phyloP scores from a whole-genome alignment of 2,113 vertebrate genomes.

The Labrus mixtus region DNA sequence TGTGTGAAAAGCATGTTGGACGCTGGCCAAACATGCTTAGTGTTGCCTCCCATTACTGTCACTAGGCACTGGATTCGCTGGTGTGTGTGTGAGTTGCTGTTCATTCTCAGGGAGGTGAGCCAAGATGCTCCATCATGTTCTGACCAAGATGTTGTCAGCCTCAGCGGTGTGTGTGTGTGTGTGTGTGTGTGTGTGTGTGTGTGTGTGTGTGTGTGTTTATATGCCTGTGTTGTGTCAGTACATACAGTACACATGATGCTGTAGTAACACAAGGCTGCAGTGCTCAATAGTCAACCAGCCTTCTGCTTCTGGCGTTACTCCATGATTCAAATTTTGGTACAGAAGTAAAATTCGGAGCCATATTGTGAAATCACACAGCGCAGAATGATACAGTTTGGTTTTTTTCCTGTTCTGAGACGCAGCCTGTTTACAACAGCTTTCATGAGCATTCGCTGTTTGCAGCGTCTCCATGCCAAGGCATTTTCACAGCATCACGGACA shows the following conservation, averaged over 20 bases:
- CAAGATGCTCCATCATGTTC: conserved; percentile 27
- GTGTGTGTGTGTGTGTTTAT: conserved; percentile 15
- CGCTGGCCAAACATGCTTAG: conserved; percentile 61
- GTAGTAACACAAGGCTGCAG: background rate
- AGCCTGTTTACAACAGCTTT: conserved; percentile 47
- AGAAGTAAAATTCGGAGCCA: conserved; percentile 14
- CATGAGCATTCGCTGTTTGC: conserved; percentile 55
- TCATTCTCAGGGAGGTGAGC: conserved; percentile 31
- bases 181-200: conserved; percentile 1
- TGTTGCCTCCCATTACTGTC: conserved; percentile 62
- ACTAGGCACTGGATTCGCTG: conserved; percentile 62
- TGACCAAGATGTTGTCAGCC: conserved; percentile 31
- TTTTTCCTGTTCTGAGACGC: background rate
- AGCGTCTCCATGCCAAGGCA: conserved; percentile 19
- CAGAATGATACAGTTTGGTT: accelerated
- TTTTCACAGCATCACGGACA: conserved; percentile 31
- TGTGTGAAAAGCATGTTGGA: conserved; percentile 52
- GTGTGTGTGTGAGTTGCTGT: conserved; percentile 33
- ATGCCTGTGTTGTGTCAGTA: background rate
- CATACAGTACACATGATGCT: background rate
- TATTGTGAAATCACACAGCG: conserved; percentile 19
- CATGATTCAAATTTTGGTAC: background rate
- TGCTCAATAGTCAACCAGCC: background rate
- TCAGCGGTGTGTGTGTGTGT: conserved; percentile 19
- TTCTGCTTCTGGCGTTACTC: conserved; percentile 3